phyloP scores from a whole-genome alignment of 2,113 vertebrate species.

The Electrona antarctica region DNA sequence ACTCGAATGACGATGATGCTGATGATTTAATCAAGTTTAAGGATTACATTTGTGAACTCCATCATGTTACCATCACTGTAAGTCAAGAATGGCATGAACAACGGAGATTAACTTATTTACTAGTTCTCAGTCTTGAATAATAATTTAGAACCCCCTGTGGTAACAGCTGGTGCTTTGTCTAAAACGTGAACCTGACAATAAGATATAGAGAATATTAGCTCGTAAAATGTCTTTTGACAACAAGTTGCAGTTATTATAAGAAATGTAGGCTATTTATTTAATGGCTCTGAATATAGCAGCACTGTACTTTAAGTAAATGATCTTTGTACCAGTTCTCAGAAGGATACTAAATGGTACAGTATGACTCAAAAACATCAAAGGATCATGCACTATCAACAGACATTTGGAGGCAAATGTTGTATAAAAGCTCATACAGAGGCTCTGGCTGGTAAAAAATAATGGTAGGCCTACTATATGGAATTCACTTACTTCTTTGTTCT shows the following conservation, averaged over 20 bases:
- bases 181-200: neutral
- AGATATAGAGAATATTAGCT: conserved; percentile 15
- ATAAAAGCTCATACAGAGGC: neutral
- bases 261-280: too few relatives aligned
- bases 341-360: too few relatives aligned
- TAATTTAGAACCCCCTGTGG: conserved; percentile 45
- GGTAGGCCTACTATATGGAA: neutral
- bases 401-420: too few relatives aligned
- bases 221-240: too few relatives aligned
- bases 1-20: too few relatives aligned
- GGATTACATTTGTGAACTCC: too few relatives aligned
- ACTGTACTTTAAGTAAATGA: neutral
- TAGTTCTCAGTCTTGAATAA: conserved; percentile 54
- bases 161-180: conserved; percentile 44
- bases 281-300: too few relatives aligned
- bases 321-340: neutral
- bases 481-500: neutral
- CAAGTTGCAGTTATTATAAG: too few relatives aligned
- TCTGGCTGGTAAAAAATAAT: too few relatives aligned
- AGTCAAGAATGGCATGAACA: conserved; percentile 59
- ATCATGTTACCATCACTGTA: neutral
- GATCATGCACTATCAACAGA: too few relatives aligned
- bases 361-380: too few relatives aligned
- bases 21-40: too few relatives aligned
- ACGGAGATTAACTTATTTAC: conserved; percentile 30